Evolutionary conservation across 1,140 invertebrate species (phyloP).

Genomic region (fruit fly (Drosophila melanogaster)): DNA sequence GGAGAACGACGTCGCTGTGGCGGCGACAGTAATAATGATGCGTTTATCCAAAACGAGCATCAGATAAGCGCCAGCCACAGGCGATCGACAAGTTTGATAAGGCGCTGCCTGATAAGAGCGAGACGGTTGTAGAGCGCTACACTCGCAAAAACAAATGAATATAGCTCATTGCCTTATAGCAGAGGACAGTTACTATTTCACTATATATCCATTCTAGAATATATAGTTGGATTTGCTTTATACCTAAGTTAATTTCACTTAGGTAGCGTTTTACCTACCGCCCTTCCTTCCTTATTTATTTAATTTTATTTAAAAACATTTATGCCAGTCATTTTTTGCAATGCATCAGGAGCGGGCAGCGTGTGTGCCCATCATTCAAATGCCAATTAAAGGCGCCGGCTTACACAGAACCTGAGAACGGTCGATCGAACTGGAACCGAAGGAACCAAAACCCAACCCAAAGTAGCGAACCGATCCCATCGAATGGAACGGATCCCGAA

Average conservation of each 20-base stretch:
- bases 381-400: constrained; percentile 82
- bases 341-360: constrained; percentile 21
- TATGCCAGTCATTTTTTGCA: neutral
- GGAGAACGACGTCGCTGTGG: constrained; percentile 52
- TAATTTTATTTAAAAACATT: neutral
- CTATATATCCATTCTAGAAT: too few species aligned
- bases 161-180: too few species aligned
- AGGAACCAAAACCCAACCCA: constrained; percentile 1
- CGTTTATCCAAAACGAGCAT: constrained; percentile 83
- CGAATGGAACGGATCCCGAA: constrained; percentile 37
- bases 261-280: too few species aligned
- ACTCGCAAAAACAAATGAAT: neutral
- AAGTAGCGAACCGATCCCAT: constrained; percentile 33
- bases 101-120: constrained; percentile 44
- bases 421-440: constrained; percentile 10
- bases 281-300: too few species aligned
- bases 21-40: constrained; percentile 81
- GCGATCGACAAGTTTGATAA: constrained; percentile 82
- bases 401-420: constrained; percentile 75
- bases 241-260: too few species aligned
- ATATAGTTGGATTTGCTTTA: too few species aligned
- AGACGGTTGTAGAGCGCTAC: constrained; percentile 1
- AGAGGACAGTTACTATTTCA: too few species aligned
- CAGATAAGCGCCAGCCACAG: constrained; percentile 73
- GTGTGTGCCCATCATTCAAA: constrained; percentile 82